These are phyloP conservation scores for Micrasema longulum DNA, from an alignment of 1,140 invertebrate genomes.

Conservation along the genomic window DNA sequence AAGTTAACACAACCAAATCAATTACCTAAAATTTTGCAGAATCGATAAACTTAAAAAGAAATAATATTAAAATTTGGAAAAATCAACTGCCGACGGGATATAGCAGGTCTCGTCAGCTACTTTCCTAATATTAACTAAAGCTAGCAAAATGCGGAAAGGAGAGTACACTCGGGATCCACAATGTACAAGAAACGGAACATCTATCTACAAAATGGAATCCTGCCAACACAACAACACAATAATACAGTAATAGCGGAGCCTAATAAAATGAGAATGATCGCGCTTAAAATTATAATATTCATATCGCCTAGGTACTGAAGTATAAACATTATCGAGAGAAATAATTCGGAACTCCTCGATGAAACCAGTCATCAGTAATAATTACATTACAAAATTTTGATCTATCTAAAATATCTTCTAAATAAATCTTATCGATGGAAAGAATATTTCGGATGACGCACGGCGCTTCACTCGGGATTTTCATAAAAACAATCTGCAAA, in stretches of 20 bases:
- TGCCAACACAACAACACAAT: background rate
- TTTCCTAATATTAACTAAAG: constrained; percentile 28
- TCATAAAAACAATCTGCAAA: no score
- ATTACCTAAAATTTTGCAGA: constrained; percentile 14
- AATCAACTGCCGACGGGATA: constrained; percentile 12
- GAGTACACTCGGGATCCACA: no score
- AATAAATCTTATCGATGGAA: background rate
- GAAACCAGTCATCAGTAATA: constrained; percentile 12
- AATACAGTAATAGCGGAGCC: background rate
- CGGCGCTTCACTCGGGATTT: background rate
- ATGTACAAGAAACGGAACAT: background rate
- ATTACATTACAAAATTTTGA: constrained; percentile 29
- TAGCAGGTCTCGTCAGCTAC: background rate
- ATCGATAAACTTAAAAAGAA: constrained; percentile 36
- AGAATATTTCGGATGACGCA: no score
- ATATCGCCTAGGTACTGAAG: constrained; percentile 4
- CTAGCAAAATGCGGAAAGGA: constrained; percentile 24
- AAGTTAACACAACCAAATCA: constrained; percentile 32
- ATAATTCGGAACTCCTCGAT: constrained; percentile 12
- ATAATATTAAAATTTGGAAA: constrained; percentile 37
- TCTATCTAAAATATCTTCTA: constrained; percentile 23
- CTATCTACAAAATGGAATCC: background rate
- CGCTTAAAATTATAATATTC: constrained; percentile 32
- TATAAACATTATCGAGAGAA: constrained; percentile 22
- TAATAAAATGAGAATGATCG: constrained; percentile 16